Evolutionary conservation across 1,140 invertebrate species (phyloP).

Genomic region (Caerostris extrusa): DNA sequence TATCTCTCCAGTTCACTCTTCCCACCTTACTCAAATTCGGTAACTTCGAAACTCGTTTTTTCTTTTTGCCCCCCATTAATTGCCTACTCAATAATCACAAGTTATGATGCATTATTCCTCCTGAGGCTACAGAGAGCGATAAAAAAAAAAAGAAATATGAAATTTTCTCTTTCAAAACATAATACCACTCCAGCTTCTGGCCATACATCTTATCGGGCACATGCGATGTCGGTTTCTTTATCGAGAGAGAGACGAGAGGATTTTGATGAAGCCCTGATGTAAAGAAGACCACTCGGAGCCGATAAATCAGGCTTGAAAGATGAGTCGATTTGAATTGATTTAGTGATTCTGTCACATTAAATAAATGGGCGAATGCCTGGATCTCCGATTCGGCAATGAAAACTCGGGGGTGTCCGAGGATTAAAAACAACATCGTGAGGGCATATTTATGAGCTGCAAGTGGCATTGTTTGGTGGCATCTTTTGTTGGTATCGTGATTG

Average conservation of each 20-base stretch:
- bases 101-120: background rate
- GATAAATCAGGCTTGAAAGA: constrained; percentile 48
- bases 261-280: constrained; percentile 8
- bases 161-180: background rate
- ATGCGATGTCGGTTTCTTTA: constrained; percentile 19
- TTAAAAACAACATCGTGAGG: constrained; percentile 2
- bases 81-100: background rate
- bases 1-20: too few species aligned
- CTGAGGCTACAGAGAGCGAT: background rate
- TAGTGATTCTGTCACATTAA: constrained; percentile 24
- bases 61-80: too few species aligned
- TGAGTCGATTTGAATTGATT: constrained; percentile 34
- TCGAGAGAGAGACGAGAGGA: background rate
- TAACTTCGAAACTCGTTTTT: too few species aligned
- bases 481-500: background rate
- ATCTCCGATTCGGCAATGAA: background rate
- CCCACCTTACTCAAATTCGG: too few species aligned
- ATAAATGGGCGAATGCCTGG: background rate
- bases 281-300: background rate
- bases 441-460: background rate
- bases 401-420: background rate
- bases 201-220: background rate
- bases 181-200: background rate
- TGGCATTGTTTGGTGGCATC: background rate
- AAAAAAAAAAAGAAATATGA: background rate